phyloP scores from a whole-genome alignment of 2,113 vertebrate genomes.

The Trogon melanurus region DNA sequence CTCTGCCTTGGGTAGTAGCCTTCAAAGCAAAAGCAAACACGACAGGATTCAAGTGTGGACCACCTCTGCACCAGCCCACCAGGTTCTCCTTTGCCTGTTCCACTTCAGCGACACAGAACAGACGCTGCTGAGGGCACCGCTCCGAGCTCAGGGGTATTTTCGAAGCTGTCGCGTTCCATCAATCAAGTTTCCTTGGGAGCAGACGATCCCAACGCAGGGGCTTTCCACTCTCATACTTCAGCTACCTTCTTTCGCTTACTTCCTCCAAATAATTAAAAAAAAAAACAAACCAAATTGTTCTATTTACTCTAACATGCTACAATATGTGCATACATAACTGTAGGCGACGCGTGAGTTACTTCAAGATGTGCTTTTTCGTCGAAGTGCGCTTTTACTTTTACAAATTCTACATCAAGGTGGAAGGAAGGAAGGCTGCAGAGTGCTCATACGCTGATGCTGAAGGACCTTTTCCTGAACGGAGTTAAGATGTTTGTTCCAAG shows the following conservation, averaged over 20 bases:
- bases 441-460: conserved; percentile 55
- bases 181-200: background rate
- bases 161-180: background rate
- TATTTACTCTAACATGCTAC: conserved; percentile 49
- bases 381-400: conserved; percentile 55
- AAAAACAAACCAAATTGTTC: background rate
- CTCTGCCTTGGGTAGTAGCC: background rate
- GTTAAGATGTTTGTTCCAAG: conserved; percentile 53
- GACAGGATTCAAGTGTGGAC: background rate
- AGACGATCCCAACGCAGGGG: background rate
- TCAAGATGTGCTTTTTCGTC: conserved; percentile 48
- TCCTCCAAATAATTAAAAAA: background rate
- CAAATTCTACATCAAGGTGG: conserved; percentile 64
- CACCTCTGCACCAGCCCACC: background rate
- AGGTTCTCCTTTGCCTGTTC: background rate
- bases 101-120: background rate
- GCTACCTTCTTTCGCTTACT: background rate
- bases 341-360: conserved; percentile 46
- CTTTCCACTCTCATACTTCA: conserved; percentile 8
- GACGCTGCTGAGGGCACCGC: background rate
- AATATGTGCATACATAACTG: conserved; percentile 51
- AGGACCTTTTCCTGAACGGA: conserved; percentile 57
- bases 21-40: conserved; percentile 23
- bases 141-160: background rate
- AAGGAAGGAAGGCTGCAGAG: conserved; percentile 67